Base-by-base conservation (phyloP, 2,888 invertebrate genomes). In the Caenorhabditis afra region DNA sequence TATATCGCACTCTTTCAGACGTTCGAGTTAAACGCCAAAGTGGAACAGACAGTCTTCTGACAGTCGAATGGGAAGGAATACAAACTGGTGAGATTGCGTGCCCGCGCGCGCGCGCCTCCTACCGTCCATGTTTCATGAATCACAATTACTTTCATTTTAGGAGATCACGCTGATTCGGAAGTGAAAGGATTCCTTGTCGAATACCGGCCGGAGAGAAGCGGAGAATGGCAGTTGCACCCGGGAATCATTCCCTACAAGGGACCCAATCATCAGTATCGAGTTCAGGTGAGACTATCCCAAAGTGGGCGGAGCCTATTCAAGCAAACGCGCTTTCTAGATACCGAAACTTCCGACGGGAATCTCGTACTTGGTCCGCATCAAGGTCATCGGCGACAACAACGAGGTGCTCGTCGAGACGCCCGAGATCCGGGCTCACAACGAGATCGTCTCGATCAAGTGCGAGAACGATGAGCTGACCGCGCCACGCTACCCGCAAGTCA, bases 31-130 rank as follows among this genome's bases (percentile, higher is more conserved):
- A 81, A 74, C 84, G 87, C 52, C 82, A 86, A 66, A 53, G 67
- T 58, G 68, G 82, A 57, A 83, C 86, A 22, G 89, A 89, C 76
- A 86, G 85, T 59, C 83, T 90, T 52, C 77, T 90, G 47, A 90
- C 90, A 7, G 90, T 90, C 41, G 90, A 90, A 86, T 90, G 90
- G 90, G 90, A 90, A 82, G 90, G 90, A 41, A 90, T 90, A 49
- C 90, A 90, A 79, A 85, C 88, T 57, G 87, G 87, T 57, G 41
- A 61, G n/a, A n/a, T n/a, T n/a, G n/a, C n/a, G n/a, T n/a, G n/a
- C 8, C 29, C 29, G 29, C 3, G 3, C 29, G 4, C 29, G 29
- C 29, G 4, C 29, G 29, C 29, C 29, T n/a, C n/a, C n/a, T n/a
- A n/a, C n/a, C n/a, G n/a, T n/a, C 29, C 3, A 29, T 29, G 29